Evolutionary conservation across 1,140 invertebrate species (phyloP).

Genomic region (Mycetomoellerius zeteki): DNA sequence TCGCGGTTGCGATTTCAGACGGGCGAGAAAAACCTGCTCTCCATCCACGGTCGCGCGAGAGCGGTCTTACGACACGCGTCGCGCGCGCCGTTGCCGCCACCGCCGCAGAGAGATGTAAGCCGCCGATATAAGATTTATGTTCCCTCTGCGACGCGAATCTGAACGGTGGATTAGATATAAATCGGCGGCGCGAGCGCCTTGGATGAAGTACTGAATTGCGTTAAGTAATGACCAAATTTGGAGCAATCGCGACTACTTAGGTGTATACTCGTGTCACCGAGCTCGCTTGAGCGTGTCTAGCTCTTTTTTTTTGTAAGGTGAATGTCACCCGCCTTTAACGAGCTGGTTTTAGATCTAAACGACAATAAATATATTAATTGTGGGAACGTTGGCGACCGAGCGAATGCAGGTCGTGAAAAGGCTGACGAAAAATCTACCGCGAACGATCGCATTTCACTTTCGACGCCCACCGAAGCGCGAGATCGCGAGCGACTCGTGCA

Average conservation of each 20-base stretch:
- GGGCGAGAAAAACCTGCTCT: slow-evolving; percentile 73
- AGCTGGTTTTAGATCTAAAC: not conserved
- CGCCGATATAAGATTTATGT: slow-evolving; percentile 76
- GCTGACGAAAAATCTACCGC: not conserved
- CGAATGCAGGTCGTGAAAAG: slow-evolving; percentile 13
- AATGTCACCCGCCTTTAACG: slow-evolving; percentile 40
- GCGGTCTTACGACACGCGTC: slow-evolving; percentile 74
- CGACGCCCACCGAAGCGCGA: slow-evolving; percentile 72
- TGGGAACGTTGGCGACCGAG: not conserved
- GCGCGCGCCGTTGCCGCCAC: slow-evolving; percentile 67
- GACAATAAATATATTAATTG: slow-evolving; percentile 53
- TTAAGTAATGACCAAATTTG: slow-evolving; percentile 74
- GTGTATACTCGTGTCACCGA: slow-evolving; percentile 16
- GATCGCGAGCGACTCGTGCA: slow-evolving; percentile 35
- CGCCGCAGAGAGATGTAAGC: slow-evolving; percentile 67
- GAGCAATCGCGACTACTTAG: slow-evolving; percentile 57
- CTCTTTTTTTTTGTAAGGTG: slow-evolving; percentile 11
- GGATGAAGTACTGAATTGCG: slow-evolving; percentile 46
- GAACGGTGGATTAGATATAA: slow-evolving; percentile 71
- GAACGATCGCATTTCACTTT: slow-evolving; percentile 67
- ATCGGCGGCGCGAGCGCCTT: slow-evolving; percentile 64
- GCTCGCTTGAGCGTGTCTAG: not conserved
- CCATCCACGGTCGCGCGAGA: slow-evolving; percentile 58
- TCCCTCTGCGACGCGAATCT: slow-evolving; percentile 41
- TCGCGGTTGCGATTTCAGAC: slow-evolving; percentile 51